Evolutionary conservation across 2,113 vertebrate species (phyloP), one percentile per base, ranked within the genome.

Genomic region (Boulengerochromis microlepis): DNA sequence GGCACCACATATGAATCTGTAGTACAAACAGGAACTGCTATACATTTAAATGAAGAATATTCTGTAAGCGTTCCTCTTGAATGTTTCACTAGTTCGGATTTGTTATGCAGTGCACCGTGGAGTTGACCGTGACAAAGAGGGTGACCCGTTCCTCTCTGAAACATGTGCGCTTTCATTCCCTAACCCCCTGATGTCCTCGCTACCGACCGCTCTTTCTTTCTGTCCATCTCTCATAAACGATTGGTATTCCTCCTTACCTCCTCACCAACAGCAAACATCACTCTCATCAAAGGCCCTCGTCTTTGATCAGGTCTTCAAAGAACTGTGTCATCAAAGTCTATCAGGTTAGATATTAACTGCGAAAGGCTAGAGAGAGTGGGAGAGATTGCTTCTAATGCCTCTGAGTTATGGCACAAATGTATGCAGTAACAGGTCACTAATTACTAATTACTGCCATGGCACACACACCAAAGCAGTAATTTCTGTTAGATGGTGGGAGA

Each of bases 241-340:
- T 95, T 95, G 90, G 91, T 96, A 94, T 96, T 92, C 94, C 90
- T 90, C 81, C 91, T 92, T 81, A 89, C 87, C 90, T 94, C 92
- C 92, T 89, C 92, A 89, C 83, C 93, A 91, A 95, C 92, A 92
- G 92, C 92, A 95, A 96, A 95, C 94, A 95, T 93, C 86, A 93
- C 86, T 94, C 91, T 93, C 94, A 95, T 94, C 94, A 92, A 92
- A 95, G 91, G 84, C 83, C 88, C 56, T 82, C 24, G 22, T 92
- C 94, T 95, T 96, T 96, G 95, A 96, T 96, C 95, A 89, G 89
- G 78, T 93, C 94, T 96, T 96, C 95, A 96, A 96, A 96, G 95
- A 91, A 91, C 80, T 10, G 8, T 91, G 91, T 93, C 95, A 94
- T 95, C 94, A 95, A 94, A 95, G 94, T 93, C 89, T 87, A 94